Base-by-base conservation (phyloP, 2,113 vertebrate species). In the Camarhynchus parvulus region DNA sequence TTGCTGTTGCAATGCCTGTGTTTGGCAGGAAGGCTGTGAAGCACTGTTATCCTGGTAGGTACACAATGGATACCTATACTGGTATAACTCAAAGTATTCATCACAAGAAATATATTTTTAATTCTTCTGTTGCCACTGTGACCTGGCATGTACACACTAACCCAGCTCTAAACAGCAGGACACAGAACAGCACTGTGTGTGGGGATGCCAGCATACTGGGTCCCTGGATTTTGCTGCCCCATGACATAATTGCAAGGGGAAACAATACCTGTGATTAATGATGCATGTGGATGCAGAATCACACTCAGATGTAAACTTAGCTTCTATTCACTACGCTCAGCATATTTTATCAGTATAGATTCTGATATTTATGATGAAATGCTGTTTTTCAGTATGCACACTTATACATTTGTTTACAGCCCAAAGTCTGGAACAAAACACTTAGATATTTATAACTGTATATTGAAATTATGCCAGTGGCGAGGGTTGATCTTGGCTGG, bases 61-160 rank as follows among this genome's bases (percentile, higher is more conserved):
- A 27, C 3, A 37, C 13, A n/a, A 12, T 7, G 13, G 7, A 1
- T 46, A 24, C 15, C 23, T 61, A 23, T 24, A 18, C 3, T 12
- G 17, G 22, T 25, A 78, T 42, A 64, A 73, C 11, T 17, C 35
- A 42, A 61, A 59, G 28, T 0, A 2, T 10, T 4, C 2, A 9
- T 27, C 30, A 41, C 20, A 53, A 72, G 17, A 67, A 62, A 39
- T 20, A 1, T 0, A 8, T 52, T 59, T 59, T 5, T 42, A 68
- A 67, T 7, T 8, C 3, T 72, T n/a, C 47, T 49, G 21, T n/a
- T 41, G 41, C 30, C 31, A 2, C 28, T 46, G 11, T 66, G 28
- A 52, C 27, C 39, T 58, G 27, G 16, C 22, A 8, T 5, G 35
- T 3, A 17, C 2, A 11, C 0, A 3, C 10, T 21, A 31, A 17